phyloP scores from a whole-genome alignment of 2,888 invertebrate genomes.

The Hypselothyrea guttata region DNA sequence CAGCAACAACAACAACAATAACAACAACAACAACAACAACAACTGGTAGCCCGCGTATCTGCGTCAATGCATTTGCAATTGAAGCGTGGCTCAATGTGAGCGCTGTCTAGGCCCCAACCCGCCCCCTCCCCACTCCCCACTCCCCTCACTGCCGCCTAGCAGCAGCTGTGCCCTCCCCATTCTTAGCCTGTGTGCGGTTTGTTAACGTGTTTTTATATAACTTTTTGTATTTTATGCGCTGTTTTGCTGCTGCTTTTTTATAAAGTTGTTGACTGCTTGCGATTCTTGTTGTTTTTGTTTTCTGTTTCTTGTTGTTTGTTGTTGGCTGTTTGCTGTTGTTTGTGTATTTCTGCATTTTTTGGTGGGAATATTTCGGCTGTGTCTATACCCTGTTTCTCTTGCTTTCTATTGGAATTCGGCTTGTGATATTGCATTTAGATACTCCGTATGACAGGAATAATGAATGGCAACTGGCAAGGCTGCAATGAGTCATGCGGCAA shows the following conservation, averaged over 20 bases:
- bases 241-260: conserved; percentile 40
- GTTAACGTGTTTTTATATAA: conserved; percentile 72
- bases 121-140: conserved; percentile 6
- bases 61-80: conserved; percentile 73
- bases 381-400: conserved; percentile 17
- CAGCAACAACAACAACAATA: conserved; percentile 45
- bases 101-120: conserved; percentile 27
- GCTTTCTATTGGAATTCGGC: conserved; percentile 47
- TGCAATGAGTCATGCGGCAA: conserved; percentile 46
- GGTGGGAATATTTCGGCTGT: conserved; percentile 58
- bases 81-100: conserved; percentile 72
- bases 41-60: conserved; percentile 58
- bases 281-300: conserved; percentile 14
- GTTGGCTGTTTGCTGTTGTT: conserved; percentile 23
- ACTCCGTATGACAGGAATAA: conserved; percentile 34
- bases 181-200: conserved; percentile 24
- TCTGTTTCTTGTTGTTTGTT: conserved; percentile 25
- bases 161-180: background rate
- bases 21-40: conserved; percentile 59
- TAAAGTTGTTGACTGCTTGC: conserved; percentile 45
- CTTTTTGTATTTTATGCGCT: conserved; percentile 59
- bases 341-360: conserved; percentile 60
- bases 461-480: conserved; percentile 30
- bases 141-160: background rate
- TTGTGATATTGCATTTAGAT: conserved; percentile 27